Base-by-base conservation (phyloP, 2,888 invertebrate species). In the Lasioglossum morio region DNA sequence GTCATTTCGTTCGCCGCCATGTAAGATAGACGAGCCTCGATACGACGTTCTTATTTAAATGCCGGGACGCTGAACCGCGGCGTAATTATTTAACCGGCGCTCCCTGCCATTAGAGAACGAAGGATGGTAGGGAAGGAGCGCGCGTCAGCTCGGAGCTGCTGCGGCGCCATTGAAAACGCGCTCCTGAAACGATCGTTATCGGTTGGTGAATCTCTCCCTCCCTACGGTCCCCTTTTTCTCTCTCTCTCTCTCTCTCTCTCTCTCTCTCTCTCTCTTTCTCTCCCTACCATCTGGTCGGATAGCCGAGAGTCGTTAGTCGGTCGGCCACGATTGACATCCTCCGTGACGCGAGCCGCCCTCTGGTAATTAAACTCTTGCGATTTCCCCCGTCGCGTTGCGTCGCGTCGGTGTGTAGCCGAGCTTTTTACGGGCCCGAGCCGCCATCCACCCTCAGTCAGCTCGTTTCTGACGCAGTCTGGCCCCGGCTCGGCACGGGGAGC, bases 351-450 rank as follows among this genome's bases (percentile, higher is more conserved):
- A 80, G 76, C 78, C 75, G 74, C 37, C 70, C 81, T 76, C 77
- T 73, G 84, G 81, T 86, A 90, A 90, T 90, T 89, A 90, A 90
- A 90, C 84, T 81, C 89, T 77, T 82, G 88, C 86, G 87, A 87
- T 87, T 87, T 85, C 79, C 78, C 66, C 86, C 82, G 84, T 82
- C 86, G 81, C 66, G 60, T 60, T 63, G 43, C 43, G 43, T 43
- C 46, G 34, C 53, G 53, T 53, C n/a, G 57, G 57, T 57, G 66
- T 83, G 82, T 75, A 79, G 74, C 48, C 77, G 40, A 69, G 43
- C 75, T 87, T 90, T 89, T 89, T 85, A 88, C 85, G 70, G 34
- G 72, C 60, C 63, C 66, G 19, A 66, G 72, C 79, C 30, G 46
- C 77, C 48, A 75, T 73, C 76, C 57, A 46, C 57, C 77, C 46